phyloP scores from a whole-genome alignment of 2,113 vertebrate species.

The Myrmecophaga tridactyla region DNA sequence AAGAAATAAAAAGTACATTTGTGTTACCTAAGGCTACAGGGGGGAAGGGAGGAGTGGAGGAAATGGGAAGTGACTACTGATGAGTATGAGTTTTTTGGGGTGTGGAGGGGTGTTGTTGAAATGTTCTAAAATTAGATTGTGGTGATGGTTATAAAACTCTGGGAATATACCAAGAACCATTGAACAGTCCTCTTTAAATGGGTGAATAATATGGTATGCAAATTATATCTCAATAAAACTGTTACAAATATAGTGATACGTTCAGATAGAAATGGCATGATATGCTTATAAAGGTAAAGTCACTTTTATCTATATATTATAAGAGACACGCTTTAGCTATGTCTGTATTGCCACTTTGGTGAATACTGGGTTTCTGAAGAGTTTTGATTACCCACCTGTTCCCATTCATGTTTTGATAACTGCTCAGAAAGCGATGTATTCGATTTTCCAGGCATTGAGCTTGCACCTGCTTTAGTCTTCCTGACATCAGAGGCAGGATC shows the following conservation, averaged over 20 bases:
- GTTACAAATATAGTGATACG: conserved; percentile 25
- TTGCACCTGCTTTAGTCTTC: neutral
- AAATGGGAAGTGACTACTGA: neutral
- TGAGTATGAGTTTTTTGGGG: neutral
- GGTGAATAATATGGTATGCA: neutral
- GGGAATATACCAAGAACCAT: conserved; percentile 9
- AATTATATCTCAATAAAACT: conserved; percentile 8
- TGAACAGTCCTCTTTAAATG: conserved; percentile 18
- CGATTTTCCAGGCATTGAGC: rapidly evolving
- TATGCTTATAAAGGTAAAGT: conserved; percentile 1
- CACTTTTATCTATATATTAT: neutral
- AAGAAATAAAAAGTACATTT: neutral
- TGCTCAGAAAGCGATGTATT: neutral
- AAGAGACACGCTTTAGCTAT: neutral
- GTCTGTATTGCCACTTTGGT: neutral
- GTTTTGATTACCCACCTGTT: conserved; percentile 88
- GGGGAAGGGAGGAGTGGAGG: too few relatives aligned
- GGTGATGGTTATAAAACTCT: neutral
- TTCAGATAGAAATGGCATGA: conserved; percentile 2
- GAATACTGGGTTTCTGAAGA: neutral
- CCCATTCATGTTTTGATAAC: conserved; percentile 87
- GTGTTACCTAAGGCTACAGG: neutral
- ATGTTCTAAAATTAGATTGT: conserved; percentile 38
- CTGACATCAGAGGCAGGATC: rapidly evolving
- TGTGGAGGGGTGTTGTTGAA: neutral